These are phyloP conservation scores for Eidolon helvum DNA, from an alignment of 2,113 vertebrate species.

Conservation along the genomic window DNA sequence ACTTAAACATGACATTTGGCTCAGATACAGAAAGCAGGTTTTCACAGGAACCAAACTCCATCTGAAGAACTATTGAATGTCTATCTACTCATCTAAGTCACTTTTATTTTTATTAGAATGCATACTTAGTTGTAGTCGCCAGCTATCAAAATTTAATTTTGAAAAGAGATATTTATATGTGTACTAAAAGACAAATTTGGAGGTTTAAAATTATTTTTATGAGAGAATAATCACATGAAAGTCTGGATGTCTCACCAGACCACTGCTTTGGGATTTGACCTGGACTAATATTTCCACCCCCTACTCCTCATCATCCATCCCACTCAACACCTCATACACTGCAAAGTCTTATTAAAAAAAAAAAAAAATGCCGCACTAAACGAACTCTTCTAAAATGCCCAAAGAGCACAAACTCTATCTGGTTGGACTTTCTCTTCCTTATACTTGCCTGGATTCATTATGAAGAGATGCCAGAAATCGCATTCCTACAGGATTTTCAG, in stretches of 20 bases:
- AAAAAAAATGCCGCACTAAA: constrained; percentile 45
- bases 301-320: constrained; percentile 51
- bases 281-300: constrained; percentile 64
- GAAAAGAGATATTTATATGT: constrained; percentile 44
- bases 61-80: not conserved
- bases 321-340: constrained; percentile 69
- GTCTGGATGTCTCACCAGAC: constrained; percentile 73
- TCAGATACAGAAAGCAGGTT: constrained; percentile 9
- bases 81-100: not conserved
- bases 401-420: constrained; percentile 80
- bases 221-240: constrained; percentile 66
- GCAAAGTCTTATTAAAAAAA: not conserved
- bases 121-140: not conserved
- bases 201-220: constrained; percentile 64
- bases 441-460: constrained; percentile 77
- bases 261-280: constrained; percentile 67
- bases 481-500: constrained; percentile 84
- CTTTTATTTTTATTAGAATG: constrained; percentile 34
- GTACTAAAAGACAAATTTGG: constrained; percentile 64
- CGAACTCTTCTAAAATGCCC: constrained; percentile 76
- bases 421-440: constrained; percentile 80
- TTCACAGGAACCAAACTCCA: constrained; percentile 1
- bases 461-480: constrained; percentile 83
- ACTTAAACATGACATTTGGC: not conserved
- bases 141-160: constrained; percentile 60